phyloP scores from a whole-genome alignment of 1,140 invertebrate species.

The Aporrectodea caliginosa region DNA sequence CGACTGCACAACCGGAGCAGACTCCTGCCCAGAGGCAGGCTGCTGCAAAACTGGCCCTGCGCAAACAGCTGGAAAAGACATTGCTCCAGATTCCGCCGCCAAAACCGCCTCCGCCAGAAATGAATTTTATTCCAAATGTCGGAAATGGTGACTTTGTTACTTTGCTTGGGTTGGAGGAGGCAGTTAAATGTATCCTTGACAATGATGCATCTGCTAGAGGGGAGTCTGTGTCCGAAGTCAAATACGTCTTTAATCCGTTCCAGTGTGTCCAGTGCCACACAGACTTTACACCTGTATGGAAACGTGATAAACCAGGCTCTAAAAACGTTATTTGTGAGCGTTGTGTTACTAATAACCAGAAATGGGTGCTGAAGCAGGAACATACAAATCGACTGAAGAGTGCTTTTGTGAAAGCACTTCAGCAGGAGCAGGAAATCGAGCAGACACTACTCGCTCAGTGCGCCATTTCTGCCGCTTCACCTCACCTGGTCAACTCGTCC shows the following conservation, averaged over 20 bases:
- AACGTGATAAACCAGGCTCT: constrained; percentile 75
- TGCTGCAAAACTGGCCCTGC: constrained; percentile 90
- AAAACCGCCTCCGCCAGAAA: constrained; percentile 94
- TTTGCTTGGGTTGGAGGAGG: constrained; percentile 89
- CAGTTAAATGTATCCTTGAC: constrained; percentile 86
- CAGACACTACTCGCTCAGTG: constrained; percentile 41
- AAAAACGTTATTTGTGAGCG: constrained; percentile 88
- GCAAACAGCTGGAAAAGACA: constrained; percentile 96
- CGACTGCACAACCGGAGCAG: constrained; percentile 54
- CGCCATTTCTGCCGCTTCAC: no score
- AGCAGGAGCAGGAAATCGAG: constrained; percentile 98
- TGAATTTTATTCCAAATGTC: constrained; percentile 98
- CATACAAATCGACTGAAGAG: constrained; percentile 95
- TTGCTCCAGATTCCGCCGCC: constrained; percentile 93
- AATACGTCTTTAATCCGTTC: constrained; percentile 66
- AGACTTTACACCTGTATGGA: constrained; percentile 98
- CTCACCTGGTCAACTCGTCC: background rate
- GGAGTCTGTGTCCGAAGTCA: constrained; percentile 48
- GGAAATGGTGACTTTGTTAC: constrained; percentile 96
- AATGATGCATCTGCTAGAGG: constrained; percentile 55
- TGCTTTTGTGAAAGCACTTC: constrained; percentile 92
- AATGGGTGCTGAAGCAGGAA: constrained; percentile 93
- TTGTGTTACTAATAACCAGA: constrained; percentile 95
- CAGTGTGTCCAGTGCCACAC: constrained; percentile 93
- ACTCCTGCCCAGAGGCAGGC: constrained; percentile 91